Evolutionary conservation across 2,888 invertebrate genomes (phyloP), one percentile per base, ranked within the genome.

Genomic region (Trichogramma dendrolimi): DNA sequence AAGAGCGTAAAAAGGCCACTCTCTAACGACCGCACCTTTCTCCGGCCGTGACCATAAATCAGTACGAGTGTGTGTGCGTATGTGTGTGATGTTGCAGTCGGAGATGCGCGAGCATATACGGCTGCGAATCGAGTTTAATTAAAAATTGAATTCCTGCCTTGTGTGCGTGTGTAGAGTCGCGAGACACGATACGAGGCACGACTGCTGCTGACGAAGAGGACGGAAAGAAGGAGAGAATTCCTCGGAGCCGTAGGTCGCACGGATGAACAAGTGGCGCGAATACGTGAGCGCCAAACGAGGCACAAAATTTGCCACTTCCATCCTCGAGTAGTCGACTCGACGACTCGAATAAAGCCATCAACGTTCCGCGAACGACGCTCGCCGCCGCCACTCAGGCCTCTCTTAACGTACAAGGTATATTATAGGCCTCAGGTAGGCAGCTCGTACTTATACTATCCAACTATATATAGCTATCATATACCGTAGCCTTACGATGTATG

Each of bases 301-400:
- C 60, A 58, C 62, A 69, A 67, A 60, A 61, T 67, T 64, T 68
- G 58, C 62, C 61, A 27, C 27, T 68, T 53, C 58, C 62, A 63
- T 68, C 59, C 27, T 27, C 27, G 27, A 27, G 27, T 27, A 27
- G 27, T 27, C 27, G 27, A 27, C 27, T 27, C 27, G 27, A 27
- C 27, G 27, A 27, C 27, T 58, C 59, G 49, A 68, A 73, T 74
- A 67, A 71, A 72, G 70, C 66, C 69, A 70, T 73, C 74, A 74
- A 55, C 63, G 27, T 27, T 27, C 27, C 27, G 27, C 27, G 27
- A 27, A 27, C 27, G 27, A 27, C 2, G 27, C 27, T 27, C 27
- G 42, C 51, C 54, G 59, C 46, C 59, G 27, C 27, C 27, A 27
- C 27, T 27, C 27, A 27, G 27, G 27, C 27, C 27, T 27, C 27